phyloP scores from a whole-genome alignment of 1,140 invertebrate species.

The Glossosoma conforme region DNA sequence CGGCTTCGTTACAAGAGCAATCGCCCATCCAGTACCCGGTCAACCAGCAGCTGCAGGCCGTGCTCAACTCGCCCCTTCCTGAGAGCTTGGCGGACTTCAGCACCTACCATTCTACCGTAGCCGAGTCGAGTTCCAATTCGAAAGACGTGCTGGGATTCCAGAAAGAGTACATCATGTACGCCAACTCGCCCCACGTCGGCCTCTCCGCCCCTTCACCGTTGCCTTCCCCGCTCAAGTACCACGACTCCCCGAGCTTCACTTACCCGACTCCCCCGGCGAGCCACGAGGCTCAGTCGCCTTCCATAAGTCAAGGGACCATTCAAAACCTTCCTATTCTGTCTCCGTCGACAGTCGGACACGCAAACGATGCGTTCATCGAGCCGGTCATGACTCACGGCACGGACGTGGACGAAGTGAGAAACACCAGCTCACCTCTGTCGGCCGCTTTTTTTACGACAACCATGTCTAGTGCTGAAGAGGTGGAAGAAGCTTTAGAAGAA shows the following conservation, averaged over 20 bases:
- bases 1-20: constrained; percentile 51
- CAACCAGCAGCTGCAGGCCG: constrained; percentile 66
- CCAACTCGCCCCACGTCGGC: constrained; percentile 47
- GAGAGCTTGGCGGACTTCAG: constrained; percentile 77
- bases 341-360: constrained; percentile 41
- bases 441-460: constrained; percentile 81
- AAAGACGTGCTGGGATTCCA: constrained; percentile 30
- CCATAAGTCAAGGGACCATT: constrained; percentile 40
- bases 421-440: constrained; percentile 66
- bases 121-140: constrained; percentile 35
- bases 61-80: constrained; percentile 68
- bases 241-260: constrained; percentile 56
- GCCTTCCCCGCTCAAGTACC: constrained; percentile 56
- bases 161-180: constrained; percentile 38
- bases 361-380: constrained; percentile 41
- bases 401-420: constrained; percentile 54
- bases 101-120: constrained; percentile 61
- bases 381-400: constrained; percentile 30
- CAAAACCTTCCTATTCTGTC: constrained; percentile 42
- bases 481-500: constrained; percentile 75
- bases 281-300: constrained; percentile 68
- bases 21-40: constrained; percentile 59
- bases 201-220: constrained; percentile 54
- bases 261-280: constrained; percentile 81
- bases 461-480: constrained; percentile 77